These are phyloP conservation scores for Hetaerina titia DNA, from an alignment of 2,888 invertebrate genomes.

Conservation along the genomic window DNA sequence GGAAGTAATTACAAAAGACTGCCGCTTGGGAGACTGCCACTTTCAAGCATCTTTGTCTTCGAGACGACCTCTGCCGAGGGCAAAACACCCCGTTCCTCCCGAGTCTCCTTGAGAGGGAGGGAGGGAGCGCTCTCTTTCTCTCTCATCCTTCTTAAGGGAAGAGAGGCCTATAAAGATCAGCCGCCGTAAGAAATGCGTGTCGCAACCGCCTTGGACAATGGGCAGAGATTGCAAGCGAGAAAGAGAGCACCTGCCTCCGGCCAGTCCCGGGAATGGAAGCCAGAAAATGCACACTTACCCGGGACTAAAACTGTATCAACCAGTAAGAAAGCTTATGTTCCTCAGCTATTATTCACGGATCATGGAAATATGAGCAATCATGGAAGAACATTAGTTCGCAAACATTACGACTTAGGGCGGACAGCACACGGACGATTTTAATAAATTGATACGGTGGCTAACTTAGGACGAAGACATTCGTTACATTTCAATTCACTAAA, in stretches of 20 bases:
- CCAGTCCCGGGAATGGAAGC: not conserved
- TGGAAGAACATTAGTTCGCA: not conserved
- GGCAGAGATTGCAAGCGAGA: not conserved
- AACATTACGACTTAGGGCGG: not conserved
- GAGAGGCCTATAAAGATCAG: constrained; percentile 27
- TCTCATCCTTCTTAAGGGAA: constrained; percentile 20
- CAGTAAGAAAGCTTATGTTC: not conserved
- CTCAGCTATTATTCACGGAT: not conserved
- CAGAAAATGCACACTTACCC: constrained; percentile 16
- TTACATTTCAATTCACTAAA: not conserved
- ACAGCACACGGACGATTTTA: not conserved
- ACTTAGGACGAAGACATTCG: not conserved
- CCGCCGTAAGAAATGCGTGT: constrained; percentile 19
- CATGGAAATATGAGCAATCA: not conserved
- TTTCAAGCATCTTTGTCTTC: not conserved
- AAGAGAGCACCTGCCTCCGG: constrained; percentile 14
- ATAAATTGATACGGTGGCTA: not conserved
- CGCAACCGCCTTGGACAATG: constrained; percentile 34
- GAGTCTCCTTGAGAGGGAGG: constrained; percentile 29
- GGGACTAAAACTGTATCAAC: not conserved
- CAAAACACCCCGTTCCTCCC: constrained; percentile 5
- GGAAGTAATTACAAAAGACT: constrained; percentile 1
- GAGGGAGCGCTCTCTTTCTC: not conserved
- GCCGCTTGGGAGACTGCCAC: not conserved
- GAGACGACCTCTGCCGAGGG: constrained; percentile 27